Conservation (phyloP, 2,888 invertebrate species). For the Drosophila cracens region DNA sequence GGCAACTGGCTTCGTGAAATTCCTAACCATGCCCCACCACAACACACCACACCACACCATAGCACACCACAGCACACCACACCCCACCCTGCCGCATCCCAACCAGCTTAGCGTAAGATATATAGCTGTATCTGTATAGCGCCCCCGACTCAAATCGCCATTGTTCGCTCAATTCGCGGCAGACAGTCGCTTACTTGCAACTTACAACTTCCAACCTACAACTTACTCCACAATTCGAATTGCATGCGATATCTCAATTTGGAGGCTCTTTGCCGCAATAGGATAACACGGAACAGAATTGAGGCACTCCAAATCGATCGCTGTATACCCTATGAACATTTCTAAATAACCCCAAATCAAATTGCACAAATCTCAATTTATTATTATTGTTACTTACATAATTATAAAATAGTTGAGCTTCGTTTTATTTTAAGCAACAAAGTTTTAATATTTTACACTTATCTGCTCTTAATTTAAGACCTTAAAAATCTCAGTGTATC, state of each 20-base stretch:
- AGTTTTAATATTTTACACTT: not conserved
- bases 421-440: not conserved
- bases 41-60: too few species aligned
- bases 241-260: conserved; percentile 82
- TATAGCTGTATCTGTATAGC: conserved; percentile 36
- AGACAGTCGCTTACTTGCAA: conserved; percentile 31
- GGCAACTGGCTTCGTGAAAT: conserved; percentile 61
- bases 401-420: too few species aligned
- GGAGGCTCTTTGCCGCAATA: conserved; percentile 57
- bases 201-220: conserved; percentile 77
- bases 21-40: conserved; percentile 45
- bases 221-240: conserved; percentile 63
- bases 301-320: not conserved
- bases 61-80: conserved; percentile 7
- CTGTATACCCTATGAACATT: not conserved
- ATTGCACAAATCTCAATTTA: not conserved
- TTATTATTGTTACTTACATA: too few species aligned
- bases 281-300: conserved; percentile 20
- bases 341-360: not conserved
- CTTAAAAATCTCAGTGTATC: fast-evolving
- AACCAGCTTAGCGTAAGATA: conserved; percentile 28
- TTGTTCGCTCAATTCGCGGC: conserved; percentile 70
- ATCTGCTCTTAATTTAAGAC: not conserved
- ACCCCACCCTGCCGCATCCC: not conserved
- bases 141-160: conserved; percentile 61